A percentile compares a stretch with the other conserved stretches of the same genome.
These are phyloP conservation scores for Orbicella faveolata DNA, from an alignment of 64 coral and sea anemone genomes.

Conservation along the genomic window DNA sequence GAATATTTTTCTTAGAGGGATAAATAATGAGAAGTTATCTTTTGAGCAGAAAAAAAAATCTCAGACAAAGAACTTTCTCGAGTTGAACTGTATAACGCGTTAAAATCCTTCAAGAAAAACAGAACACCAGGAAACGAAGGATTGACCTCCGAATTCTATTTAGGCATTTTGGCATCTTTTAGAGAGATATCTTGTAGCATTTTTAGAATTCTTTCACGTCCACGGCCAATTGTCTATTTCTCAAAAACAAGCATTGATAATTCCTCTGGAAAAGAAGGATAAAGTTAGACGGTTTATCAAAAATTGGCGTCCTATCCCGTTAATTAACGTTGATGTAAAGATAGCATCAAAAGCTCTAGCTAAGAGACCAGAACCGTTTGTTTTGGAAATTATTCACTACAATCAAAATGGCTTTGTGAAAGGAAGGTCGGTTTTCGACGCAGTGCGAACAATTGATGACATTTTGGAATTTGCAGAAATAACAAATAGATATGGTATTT, in stretches of 20 bases:
- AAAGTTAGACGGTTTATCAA: background rate
- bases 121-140: too few species aligned
- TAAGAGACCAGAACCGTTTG: background rate
- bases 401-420: too few species aligned
- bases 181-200: background rate
- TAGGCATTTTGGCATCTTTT: background rate
- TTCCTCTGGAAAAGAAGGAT: background rate
- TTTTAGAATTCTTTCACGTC: background rate
- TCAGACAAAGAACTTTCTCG: background rate
- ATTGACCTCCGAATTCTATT: background rate
- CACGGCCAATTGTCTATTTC: background rate
- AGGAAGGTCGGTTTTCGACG: too few species aligned
- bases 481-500: too few species aligned
- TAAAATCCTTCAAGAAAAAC: too few species aligned
- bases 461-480: too few species aligned
- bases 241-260: too few species aligned
- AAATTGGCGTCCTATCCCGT: constrained; percentile 5
- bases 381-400: too few species aligned
- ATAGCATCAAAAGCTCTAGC: constrained; percentile 5
- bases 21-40: background rate
- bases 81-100: too few species aligned
- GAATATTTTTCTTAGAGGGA: background rate
- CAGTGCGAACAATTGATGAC: too few species aligned
- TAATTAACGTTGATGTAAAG: constrained; percentile 8
- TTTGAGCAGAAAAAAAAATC: too few species aligned